Conservation (phyloP, 2,113 vertebrate species). For the Madoqua kirkii region DNA sequence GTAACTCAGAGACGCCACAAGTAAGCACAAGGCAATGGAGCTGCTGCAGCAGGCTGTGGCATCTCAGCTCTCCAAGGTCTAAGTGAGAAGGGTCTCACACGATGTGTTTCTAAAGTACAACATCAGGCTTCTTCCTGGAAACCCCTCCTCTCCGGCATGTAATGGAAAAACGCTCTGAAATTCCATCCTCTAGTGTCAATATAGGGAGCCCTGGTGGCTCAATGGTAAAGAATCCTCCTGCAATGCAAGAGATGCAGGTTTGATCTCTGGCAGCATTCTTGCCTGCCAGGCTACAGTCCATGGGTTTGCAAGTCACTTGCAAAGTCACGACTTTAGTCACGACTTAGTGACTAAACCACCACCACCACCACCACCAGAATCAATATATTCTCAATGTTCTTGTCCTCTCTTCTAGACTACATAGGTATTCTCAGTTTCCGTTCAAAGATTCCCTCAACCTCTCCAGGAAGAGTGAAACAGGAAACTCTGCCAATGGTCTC, state of each 20-base stretch:
- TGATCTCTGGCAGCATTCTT: background rate
- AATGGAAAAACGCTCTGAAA: background rate
- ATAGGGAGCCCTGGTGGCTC: background rate
- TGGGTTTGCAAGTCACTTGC: background rate
- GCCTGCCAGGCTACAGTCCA: background rate
- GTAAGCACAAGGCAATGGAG: background rate
- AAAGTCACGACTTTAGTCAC: no score
- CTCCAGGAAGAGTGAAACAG: background rate
- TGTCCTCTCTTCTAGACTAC: background rate
- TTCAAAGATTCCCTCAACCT: background rate
- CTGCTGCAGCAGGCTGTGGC: rapidly evolving
- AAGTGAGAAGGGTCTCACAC: background rate
- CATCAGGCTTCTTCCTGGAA: background rate
- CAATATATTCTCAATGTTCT: background rate
- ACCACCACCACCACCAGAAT: background rate
- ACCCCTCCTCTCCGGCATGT: background rate
- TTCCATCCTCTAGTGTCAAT: background rate
- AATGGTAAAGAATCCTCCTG: background rate
- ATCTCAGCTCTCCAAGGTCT: rapidly evolving
- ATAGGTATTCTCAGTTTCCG: background rate
- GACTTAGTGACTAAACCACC: background rate
- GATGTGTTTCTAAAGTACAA: rapidly evolving
- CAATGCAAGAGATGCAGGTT: background rate
- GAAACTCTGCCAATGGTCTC: background rate
- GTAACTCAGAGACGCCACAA: background rate